These are phyloP conservation scores for Pseudomyrmex gracilis DNA, from an alignment of 1,140 invertebrate species.

Conservation along the genomic window DNA sequence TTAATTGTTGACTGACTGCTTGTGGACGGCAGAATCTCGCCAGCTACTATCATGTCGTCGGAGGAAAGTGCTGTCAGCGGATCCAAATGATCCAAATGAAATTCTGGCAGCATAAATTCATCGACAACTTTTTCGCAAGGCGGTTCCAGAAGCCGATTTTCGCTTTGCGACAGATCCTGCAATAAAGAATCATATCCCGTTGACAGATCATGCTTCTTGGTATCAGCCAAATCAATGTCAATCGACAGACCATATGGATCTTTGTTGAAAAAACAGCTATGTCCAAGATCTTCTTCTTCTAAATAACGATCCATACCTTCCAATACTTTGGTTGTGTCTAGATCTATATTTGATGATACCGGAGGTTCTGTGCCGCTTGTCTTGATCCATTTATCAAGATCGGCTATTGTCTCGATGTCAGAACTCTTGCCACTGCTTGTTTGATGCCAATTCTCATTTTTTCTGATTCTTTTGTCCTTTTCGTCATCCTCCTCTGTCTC, in stretches of 20 bases:
- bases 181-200: slow-evolving; percentile 80
- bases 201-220: slow-evolving; percentile 75
- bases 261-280: slow-evolving; percentile 75
- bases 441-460: slow-evolving; percentile 16
- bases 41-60: slow-evolving; percentile 80
- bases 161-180: slow-evolving; percentile 76
- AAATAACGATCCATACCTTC: slow-evolving; percentile 76
- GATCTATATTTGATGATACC: slow-evolving; percentile 77
- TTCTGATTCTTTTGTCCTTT: slow-evolving; percentile 29
- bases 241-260: slow-evolving; percentile 74
- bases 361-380: slow-evolving; percentile 60
- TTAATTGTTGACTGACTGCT: slow-evolving; percentile 63
- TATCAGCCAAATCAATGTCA: slow-evolving; percentile 78
- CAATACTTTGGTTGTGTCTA: slow-evolving; percentile 75
- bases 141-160: slow-evolving; percentile 75
- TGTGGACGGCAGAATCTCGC: slow-evolving; percentile 77
- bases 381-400: slow-evolving; percentile 82
- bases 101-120: slow-evolving; percentile 80
- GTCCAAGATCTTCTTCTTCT: slow-evolving; percentile 65
- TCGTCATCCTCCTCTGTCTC: slow-evolving; percentile 35
- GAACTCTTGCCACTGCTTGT: slow-evolving; percentile 29
- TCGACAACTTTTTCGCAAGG: slow-evolving; percentile 77
- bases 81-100: slow-evolving; percentile 81
- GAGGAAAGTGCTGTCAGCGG: slow-evolving; percentile 73
- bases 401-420: slow-evolving; percentile 74